Evolutionary conservation across 1,140 invertebrate genomes (phyloP).

Genomic region (Aricia agestis): DNA sequence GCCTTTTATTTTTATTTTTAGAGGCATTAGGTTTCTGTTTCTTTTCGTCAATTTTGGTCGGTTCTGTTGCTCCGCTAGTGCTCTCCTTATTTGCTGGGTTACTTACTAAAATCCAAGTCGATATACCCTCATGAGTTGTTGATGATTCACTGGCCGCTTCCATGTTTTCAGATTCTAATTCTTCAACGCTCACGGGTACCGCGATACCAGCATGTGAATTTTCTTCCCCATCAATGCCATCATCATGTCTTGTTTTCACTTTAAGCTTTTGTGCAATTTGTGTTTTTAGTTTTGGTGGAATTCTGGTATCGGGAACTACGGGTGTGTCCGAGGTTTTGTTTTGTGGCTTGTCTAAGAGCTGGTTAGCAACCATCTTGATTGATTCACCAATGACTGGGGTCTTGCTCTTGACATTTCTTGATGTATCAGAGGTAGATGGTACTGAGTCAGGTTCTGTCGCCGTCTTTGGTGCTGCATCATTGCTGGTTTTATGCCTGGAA

Average conservation of each 20-base stretch:
- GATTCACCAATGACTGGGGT: conserved; percentile 69
- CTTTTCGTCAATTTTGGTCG: conserved; percentile 59
- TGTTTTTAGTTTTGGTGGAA: conserved; percentile 78
- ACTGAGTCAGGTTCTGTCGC: not conserved
- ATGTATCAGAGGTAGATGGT: conserved; percentile 28
- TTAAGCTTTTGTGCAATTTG: conserved; percentile 69
- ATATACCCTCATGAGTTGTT: conserved; percentile 81
- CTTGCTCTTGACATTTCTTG: conserved; percentile 61
- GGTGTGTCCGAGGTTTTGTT: conserved; percentile 48
- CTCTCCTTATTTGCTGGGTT: conserved; percentile 54
- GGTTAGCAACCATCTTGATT: conserved; percentile 76
- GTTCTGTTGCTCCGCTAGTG: conserved; percentile 49
- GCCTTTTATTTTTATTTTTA: conserved; percentile 63
- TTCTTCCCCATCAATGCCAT: conserved; percentile 68
- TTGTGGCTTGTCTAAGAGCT: conserved; percentile 66
- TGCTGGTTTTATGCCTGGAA: conserved; percentile 15
- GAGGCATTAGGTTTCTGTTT: conserved; percentile 52
- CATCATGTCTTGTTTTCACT: conserved; percentile 62
- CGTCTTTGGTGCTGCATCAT: conserved; percentile 30
- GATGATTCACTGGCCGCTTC: conserved; percentile 71
- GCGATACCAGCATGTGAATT: conserved; percentile 77
- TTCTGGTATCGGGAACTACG: conserved; percentile 77
- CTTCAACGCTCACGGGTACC: conserved; percentile 76
- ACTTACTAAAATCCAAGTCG: conserved; percentile 86
- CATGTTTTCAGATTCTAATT: conserved; percentile 69